Base-by-base conservation (phyloP, 1,140 invertebrate species). In the Ectropis grisescens region DNA sequence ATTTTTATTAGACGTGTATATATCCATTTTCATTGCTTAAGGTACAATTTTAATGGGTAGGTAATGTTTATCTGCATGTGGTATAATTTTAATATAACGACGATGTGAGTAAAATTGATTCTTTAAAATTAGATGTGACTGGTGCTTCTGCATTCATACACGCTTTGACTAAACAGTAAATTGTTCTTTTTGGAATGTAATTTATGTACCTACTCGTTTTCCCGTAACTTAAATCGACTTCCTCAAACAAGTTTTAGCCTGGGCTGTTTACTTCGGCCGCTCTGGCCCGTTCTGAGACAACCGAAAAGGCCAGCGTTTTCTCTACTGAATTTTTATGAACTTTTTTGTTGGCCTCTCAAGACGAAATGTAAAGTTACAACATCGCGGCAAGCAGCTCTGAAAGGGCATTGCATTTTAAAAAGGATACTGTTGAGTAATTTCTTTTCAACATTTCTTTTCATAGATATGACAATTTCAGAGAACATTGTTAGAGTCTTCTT, bases 191-290 rank as follows among this genome's bases (percentile, higher is more conserved):
- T n/a, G n/a, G n/a, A n/a, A n/a, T n/a, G n/a, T n/a, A 26, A 26
- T n/a, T 26, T 26, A 26, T 26, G 6, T 22, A 48, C 52, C 37
- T 49, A 49, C 53, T 59, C 48, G 50, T 38, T 38, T 48, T 52
- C 62, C 52, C 43, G 41, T 67, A 75, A 71, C 61, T 78, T 67
- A 67, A 72, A 75, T 72, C 58, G 68, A 71, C 66, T 75, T 69
- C 50, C 39, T 49, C 45, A 48, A 70, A 70, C 51, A 69, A 72
- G 53, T 68, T 74, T 64, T 36, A 38, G 47, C 58, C 45, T 25
- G 58, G 58, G 57, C 49, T 65, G 54, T 55, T 57, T 47, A 69
- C 53, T 54, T 54, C 43, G 56, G 41, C 34, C 57, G 67, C 53
- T 54, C 52, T 41, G 56, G 41, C 34, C 57, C 37, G 49, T 48